Base-by-base conservation (phyloP, 2,113 vertebrate species). In the Menidia beryllina region DNA sequence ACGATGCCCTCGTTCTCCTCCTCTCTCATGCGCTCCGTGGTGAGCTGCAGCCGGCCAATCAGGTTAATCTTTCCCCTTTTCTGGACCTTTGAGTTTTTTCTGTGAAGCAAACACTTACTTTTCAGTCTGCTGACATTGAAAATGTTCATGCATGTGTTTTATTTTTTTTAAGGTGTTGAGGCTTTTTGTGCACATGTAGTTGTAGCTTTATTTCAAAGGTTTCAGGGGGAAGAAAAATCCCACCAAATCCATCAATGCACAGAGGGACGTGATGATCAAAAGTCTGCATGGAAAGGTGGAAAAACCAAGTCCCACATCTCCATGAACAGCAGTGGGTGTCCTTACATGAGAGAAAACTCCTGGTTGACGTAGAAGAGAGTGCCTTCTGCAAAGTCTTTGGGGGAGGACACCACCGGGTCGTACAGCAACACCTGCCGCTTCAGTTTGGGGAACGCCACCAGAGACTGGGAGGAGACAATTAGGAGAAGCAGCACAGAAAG, bases 1-100 rank as follows among this genome's bases (percentile, higher is more conserved):
- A 99, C 97, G 74, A 99, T 99, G 86, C 98, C 97, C 93, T 99
- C 97, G 64, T 99, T 99, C 75, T 99, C 98, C 74, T 99, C 98
- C 87, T 99, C 97, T 77, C 97, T 93, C 97, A 99, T 99, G 83
- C 98, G 94, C 87, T 99, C 98, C 0, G 98, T 99, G 39, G 98
- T 99, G 75, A 99, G 95, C 82, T 99, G 98, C 64, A 99, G 93
- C 17, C 98, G 96, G 69, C 98, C 98, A 81, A 99, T 99, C 91
- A 99, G 92, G 85, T 99, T 99, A 66, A 99, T 99, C 92, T 99
- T 99, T 64, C 98, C 98, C 65, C 98, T 94, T 91, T 98, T 99
- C 91, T 99, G 98, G 84, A 98, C 97, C 90, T 99, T 99, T 74
- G 95, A 96, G 20, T 99, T 99, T 95, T 99, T 99, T 96, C 98